Evolutionary conservation across 2,888 invertebrate genomes (phyloP), one percentile per base, ranked within the genome.

Genomic region (Cheilosia vulpina): DNA sequence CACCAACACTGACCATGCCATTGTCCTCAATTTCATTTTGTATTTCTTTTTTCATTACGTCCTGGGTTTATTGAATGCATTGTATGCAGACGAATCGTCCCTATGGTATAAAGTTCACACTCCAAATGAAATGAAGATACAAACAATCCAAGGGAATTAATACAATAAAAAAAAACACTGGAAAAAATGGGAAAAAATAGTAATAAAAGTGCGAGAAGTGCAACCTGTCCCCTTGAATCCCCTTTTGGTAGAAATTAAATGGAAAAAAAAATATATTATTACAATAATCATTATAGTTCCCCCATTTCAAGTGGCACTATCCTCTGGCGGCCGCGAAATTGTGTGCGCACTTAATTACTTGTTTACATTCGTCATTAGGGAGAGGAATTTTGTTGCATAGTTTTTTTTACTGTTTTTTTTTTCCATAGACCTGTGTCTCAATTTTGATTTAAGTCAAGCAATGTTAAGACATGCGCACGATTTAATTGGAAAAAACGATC

Each of bases 331-430:
- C 43, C 62, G 81, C 63, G 55, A 76, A 80, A 81, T 55, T 55
- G 81, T 72, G 60, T 45, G 76, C 58, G 73, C 75, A 71, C 34
- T 85, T 87, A 87, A 87, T 87, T 80, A 85, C 85, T 85, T 87
- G 87, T 87, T 87, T 87, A 87, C 87, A 85, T 55, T 81, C 68
- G 85, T 85, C 85, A 85, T 85, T 85, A 81, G 55, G 57, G 57
- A 62, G 31, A 63, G 68, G 41, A 75, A 71, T 80, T 69, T 80
- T 60, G 69, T 71, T 60, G 69, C 76, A 72, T 13, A 73, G 50
- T 66, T 58, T 41, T 69, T 63, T 58, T 38, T 34, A 6, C 34
- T 6, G 43, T 13, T 43, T 21, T 57, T 27, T 13, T 4, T 27
- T 38, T 53, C 4, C 17, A 5, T 27, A 27, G 15, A 13, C 5